Conservation (phyloP, 1,140 invertebrate genomes). For the Holcopasites calliopsidis region DNA sequence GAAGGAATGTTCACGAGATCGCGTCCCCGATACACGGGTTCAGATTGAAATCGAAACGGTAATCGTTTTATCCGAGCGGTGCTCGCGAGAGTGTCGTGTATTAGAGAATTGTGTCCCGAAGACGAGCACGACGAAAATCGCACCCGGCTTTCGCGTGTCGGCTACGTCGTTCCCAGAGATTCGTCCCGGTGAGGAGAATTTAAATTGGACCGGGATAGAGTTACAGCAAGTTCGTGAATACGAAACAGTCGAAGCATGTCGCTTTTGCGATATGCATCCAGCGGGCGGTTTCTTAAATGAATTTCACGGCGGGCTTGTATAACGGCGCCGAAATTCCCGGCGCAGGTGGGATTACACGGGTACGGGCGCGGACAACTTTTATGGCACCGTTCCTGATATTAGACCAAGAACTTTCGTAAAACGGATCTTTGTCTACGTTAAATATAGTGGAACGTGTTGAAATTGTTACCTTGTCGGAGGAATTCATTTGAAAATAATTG, state of each 20-base stretch:
- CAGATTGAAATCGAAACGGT: background rate
- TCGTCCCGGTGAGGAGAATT: conserved; percentile 51
- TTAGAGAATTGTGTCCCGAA: conserved; percentile 17
- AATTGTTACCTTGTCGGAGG: background rate
- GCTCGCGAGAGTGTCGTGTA: background rate
- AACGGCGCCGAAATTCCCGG: conserved; percentile 14
- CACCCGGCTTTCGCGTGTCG: conserved; percentile 33
- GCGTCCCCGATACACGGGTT: background rate
- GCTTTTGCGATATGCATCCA: conserved; percentile 33
- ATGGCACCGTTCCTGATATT: background rate
- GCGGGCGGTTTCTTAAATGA: conserved; percentile 19
- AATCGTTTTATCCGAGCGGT: too few relatives aligned
- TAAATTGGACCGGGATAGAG: conserved; percentile 44
- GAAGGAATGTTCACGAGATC: too few relatives aligned
- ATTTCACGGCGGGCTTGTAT: conserved; percentile 13
- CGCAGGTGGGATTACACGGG: conserved; percentile 15
- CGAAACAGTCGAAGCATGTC: conserved; percentile 32
- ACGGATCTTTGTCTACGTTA: too few relatives aligned
- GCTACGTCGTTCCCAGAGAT: conserved; percentile 30
- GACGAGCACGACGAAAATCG: conserved; percentile 21
- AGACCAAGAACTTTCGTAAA: background rate
- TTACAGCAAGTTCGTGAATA: conserved; percentile 41
- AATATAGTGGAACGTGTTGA: background rate
- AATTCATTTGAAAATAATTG: too few relatives aligned
- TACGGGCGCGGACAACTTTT: background rate